Conservation (phyloP, 2,113 vertebrate genomes). For the Pitta sordida region DNA sequence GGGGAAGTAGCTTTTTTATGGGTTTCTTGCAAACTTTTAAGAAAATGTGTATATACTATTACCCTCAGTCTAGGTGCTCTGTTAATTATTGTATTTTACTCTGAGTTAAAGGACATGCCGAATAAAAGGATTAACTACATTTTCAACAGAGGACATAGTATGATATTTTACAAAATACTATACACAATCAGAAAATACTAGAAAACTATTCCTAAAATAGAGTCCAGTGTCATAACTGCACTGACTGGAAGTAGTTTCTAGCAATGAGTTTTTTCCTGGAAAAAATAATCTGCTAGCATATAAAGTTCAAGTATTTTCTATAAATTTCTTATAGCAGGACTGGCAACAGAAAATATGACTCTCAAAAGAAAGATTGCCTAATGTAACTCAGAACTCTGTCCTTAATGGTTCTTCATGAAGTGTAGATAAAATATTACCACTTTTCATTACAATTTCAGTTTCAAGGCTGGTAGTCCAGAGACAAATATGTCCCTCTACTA, state of each 20-base stretch:
- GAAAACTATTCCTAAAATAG: background rate
- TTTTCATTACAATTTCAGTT: background rate
- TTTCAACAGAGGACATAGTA: background rate
- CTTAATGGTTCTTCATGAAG: background rate
- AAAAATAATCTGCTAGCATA: background rate
- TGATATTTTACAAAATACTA: background rate
- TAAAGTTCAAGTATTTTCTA: background rate
- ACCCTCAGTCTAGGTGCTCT: background rate
- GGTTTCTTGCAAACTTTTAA: background rate
- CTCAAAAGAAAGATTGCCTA: background rate
- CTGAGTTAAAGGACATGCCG: background rate
- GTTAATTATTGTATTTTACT: background rate
- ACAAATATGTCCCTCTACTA: background rate
- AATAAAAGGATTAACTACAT: background rate
- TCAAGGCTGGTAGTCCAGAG: background rate
- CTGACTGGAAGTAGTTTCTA: background rate
- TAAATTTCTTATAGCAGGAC: background rate
- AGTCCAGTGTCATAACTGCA: background rate
- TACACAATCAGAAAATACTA: background rate
- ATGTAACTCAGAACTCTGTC: background rate
- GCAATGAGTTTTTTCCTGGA: background rate
- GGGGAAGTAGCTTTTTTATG: background rate
- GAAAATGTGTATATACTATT: accelerated
- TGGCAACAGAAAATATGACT: background rate
- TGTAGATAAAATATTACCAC: background rate